Conservation (phyloP, 2,797 vertebrate species). For the Carcharodon carcharias region DNA sequence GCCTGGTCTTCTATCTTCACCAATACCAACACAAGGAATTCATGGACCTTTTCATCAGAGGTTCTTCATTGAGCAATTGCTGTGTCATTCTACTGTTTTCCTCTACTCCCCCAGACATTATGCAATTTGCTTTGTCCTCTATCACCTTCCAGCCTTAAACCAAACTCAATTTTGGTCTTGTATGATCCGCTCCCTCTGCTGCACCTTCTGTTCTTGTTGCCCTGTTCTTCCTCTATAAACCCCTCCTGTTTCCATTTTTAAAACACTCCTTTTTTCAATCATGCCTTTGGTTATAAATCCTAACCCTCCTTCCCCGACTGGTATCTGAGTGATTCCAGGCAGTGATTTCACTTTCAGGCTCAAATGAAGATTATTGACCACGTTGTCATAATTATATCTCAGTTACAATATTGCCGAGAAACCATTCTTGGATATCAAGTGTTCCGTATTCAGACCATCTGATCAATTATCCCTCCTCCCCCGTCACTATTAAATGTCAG, state of each 20-base stretch:
- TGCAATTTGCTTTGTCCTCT: background rate
- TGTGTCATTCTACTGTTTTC: background rate
- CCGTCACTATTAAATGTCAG: background rate
- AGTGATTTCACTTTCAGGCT: background rate
- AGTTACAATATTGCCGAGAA: background rate
- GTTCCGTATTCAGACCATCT: background rate
- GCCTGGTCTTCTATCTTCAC: background rate
- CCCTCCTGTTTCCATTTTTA: background rate
- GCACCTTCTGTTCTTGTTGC: background rate
- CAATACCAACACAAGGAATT: background rate
- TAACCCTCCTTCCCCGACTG: background rate
- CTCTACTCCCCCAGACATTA: background rate
- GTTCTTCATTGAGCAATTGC: background rate
- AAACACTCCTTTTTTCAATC: background rate
- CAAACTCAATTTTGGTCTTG: background rate
- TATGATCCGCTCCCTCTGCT: background rate
- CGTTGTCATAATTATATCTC: background rate
- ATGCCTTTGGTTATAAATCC: background rate
- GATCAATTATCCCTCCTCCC: background rate
- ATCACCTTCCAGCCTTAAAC: background rate
- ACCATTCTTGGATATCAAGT: background rate
- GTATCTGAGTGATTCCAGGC: background rate
- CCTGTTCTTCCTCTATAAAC: background rate
- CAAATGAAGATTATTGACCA: background rate
- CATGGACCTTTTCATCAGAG: background rate